Conservation (phyloP, 1,140 invertebrate species). For the Pseudoatta argentina region DNA sequence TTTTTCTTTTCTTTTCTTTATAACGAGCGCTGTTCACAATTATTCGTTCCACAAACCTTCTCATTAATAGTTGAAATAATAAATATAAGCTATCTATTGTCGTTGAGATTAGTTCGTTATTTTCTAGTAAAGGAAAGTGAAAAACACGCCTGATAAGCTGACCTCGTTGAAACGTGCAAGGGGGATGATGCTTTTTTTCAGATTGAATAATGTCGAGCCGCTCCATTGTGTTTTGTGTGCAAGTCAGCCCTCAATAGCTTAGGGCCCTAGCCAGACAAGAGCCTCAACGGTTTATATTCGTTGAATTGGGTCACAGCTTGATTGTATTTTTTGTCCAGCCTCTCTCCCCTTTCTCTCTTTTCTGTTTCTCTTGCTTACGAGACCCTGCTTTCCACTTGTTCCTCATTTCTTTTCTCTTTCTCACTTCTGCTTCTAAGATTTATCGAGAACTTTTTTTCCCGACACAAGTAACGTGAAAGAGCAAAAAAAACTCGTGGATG, state of each 20-base stretch:
- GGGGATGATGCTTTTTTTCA: slow-evolving; percentile 66
- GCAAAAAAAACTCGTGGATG: not conserved
- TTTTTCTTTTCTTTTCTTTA: not conserved
- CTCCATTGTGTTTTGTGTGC: slow-evolving; percentile 75
- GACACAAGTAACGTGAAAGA: not conserved
- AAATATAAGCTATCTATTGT: slow-evolving; percentile 45
- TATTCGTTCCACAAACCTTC: slow-evolving; percentile 22
- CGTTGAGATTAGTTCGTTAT: slow-evolving; percentile 56
- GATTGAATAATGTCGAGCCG: slow-evolving; percentile 72
- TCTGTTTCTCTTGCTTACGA: slow-evolving; percentile 17
- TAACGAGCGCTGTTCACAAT: not conserved
- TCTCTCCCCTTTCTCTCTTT: not conserved
- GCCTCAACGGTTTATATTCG: slow-evolving; percentile 73
- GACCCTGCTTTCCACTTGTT: slow-evolving; percentile 67
- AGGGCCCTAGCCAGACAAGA: slow-evolving; percentile 57
- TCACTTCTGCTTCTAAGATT: slow-evolving; percentile 27
- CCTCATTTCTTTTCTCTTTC: slow-evolving; percentile 16
- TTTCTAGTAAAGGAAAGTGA: slow-evolving; percentile 64
- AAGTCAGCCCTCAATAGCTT: slow-evolving; percentile 77
- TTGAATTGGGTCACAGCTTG: slow-evolving; percentile 80
- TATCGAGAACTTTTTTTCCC: slow-evolving; percentile 36
- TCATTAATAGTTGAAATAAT: slow-evolving; percentile 61
- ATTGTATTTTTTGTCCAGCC: slow-evolving; percentile 73
- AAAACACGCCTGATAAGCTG: slow-evolving; percentile 57
- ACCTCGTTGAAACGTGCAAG: slow-evolving; percentile 24